Conservation (phyloP, 2,113 vertebrate species). For the Gymnobelideus leadbeateri region DNA sequence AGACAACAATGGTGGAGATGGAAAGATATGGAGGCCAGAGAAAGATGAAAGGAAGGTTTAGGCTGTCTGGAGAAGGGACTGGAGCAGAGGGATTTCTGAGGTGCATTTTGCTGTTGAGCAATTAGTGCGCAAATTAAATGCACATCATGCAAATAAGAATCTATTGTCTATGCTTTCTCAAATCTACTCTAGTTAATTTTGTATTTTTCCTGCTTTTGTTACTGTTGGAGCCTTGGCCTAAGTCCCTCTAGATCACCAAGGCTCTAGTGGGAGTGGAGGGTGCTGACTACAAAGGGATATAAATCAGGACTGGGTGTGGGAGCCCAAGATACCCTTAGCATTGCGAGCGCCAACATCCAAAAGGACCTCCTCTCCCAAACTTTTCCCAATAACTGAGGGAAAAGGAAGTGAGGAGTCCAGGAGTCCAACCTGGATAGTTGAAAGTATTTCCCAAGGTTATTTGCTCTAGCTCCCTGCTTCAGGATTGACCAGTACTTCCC, state of each 20-base stretch:
- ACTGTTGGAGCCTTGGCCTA: not conserved
- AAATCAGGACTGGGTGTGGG: too few relatives aligned
- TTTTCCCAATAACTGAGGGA: not conserved
- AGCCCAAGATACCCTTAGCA: not conserved
- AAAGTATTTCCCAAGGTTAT: not conserved
- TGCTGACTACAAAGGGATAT: not conserved
- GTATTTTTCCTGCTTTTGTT: not conserved
- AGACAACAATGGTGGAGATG: slow-evolving; percentile 31
- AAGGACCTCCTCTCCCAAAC: not conserved
- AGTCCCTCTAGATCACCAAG: not conserved
- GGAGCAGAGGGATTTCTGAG: not conserved
- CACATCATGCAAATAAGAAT: slow-evolving; percentile 14
- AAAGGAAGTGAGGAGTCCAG: not conserved
- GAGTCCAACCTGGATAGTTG: not conserved
- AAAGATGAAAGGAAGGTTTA: not conserved
- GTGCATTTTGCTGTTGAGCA: slow-evolving; percentile 33
- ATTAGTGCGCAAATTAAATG: slow-evolving; percentile 30
- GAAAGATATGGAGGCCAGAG: not conserved
- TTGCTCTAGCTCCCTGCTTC: not conserved
- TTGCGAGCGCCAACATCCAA: not conserved
- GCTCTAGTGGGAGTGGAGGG: not conserved
- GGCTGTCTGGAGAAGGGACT: slow-evolving; percentile 19
- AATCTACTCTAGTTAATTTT: not conserved
- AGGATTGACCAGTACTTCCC: not conserved
- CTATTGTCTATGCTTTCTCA: slow-evolving; percentile 34